phyloP scores from a whole-genome alignment of 2,888 invertebrate species.

The Ormyrus nitidulus region DNA sequence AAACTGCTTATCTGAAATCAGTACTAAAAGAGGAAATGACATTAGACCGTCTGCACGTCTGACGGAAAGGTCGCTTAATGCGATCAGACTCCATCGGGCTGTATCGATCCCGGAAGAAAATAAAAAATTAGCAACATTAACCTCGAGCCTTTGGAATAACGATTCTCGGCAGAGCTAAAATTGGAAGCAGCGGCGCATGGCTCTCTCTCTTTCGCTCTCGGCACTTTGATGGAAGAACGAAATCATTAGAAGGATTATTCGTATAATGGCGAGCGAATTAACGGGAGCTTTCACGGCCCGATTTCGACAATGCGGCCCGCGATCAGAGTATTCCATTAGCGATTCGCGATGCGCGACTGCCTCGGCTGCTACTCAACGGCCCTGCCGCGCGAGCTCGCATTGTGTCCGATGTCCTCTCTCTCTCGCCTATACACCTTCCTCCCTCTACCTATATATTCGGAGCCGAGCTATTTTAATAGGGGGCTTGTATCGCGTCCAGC shows the following conservation, averaged over 20 bases:
- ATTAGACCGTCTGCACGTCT: not conserved
- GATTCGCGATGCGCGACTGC: slow-evolving; percentile 63
- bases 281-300: slow-evolving; percentile 66
- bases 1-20: not conserved
- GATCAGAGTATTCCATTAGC: slow-evolving; percentile 72
- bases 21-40: slow-evolving; percentile 21
- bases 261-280: slow-evolving; percentile 63
- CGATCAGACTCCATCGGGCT: slow-evolving; percentile 11
- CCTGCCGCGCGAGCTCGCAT: not conserved
- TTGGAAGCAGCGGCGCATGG: not conserved
- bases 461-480: slow-evolving; percentile 9
- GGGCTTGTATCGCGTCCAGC: not conserved
- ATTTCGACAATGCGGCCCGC: slow-evolving; percentile 66
- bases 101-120: slow-evolving; percentile 9
- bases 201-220: not conserved
- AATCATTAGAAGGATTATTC: slow-evolving; percentile 57
- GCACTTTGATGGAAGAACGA: slow-evolving; percentile 51
- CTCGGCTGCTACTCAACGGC: not conserved
- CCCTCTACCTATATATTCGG: not conserved
- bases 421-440: not conserved
- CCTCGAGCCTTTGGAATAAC: not conserved
- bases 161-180: not conserved
- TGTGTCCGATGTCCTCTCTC: not conserved
- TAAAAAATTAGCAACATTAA: slow-evolving; percentile 38
- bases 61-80: slow-evolving; percentile 33